These are phyloP conservation scores for Natator depressus DNA, from an alignment of 2,113 vertebrate genomes.

Conservation along the genomic window DNA sequence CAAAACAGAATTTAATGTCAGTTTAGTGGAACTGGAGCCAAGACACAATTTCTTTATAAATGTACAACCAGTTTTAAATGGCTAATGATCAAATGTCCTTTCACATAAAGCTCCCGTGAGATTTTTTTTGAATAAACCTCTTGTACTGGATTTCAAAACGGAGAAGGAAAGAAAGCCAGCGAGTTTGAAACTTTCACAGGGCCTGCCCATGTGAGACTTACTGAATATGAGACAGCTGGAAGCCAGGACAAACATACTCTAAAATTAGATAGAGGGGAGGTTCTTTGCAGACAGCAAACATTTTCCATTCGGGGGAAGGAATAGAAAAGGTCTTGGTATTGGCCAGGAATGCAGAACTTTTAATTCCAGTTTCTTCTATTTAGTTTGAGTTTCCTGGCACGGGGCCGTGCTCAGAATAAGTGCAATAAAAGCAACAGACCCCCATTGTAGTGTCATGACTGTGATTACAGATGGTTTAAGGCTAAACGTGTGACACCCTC, in stretches of 20 bases:
- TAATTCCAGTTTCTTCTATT: background rate
- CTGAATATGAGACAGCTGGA: background rate
- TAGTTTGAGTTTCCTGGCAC: fast-evolving
- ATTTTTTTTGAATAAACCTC: background rate
- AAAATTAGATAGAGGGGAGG: background rate
- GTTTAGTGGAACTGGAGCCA: background rate
- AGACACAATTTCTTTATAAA: background rate
- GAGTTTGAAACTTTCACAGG: background rate
- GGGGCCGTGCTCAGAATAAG: background rate
- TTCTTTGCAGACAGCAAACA: background rate
- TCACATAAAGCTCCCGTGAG: background rate
- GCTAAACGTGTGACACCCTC: background rate
- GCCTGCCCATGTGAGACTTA: background rate
- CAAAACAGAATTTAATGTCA: background rate
- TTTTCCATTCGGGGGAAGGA: background rate
- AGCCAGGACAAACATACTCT: conserved; percentile 11
- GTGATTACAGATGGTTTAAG: background rate
- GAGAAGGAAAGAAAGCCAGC: background rate
- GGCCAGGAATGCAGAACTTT: background rate
- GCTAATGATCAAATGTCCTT: fast-evolving
- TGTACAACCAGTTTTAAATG: background rate
- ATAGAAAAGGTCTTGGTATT: background rate
- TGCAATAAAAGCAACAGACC: background rate
- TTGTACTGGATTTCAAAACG: background rate
- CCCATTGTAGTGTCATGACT: fast-evolving